phyloP scores from a whole-genome alignment of 2,113 vertebrate species.

The Holacanthus passer region DNA sequence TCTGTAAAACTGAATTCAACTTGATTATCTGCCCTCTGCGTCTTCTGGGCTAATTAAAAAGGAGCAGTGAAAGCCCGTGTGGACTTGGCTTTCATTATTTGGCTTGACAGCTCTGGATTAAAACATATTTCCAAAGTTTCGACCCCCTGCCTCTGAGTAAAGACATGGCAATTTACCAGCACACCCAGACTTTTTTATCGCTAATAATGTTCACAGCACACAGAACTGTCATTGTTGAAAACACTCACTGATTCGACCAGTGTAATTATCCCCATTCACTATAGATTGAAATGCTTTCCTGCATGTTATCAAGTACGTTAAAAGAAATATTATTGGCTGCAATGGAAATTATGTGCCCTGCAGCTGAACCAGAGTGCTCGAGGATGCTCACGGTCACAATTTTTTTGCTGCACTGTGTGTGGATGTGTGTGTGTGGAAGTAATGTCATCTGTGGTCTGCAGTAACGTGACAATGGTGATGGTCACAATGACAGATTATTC shows the following conservation, averaged over 20 bases:
- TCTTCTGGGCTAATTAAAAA: slow-evolving; percentile 72
- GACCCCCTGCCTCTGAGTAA: slow-evolving; percentile 18
- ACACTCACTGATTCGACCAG: slow-evolving; percentile 25
- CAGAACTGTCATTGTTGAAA: slow-evolving; percentile 53
- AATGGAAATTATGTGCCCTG: slow-evolving; percentile 34
- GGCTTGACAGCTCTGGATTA: slow-evolving; percentile 61
- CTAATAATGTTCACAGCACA: slow-evolving; percentile 34
- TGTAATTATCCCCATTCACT: slow-evolving; percentile 52
- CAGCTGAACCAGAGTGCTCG: slow-evolving; percentile 13
- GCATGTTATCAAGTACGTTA: slow-evolving; percentile 43
- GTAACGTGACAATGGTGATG: slow-evolving; percentile 33
- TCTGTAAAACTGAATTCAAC: slow-evolving; percentile 53
- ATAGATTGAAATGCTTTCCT: slow-evolving; percentile 37
- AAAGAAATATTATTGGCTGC: slow-evolving; percentile 36
- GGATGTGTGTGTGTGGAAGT: not conserved
- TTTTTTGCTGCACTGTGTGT: slow-evolving; percentile 9
- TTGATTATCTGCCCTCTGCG: slow-evolving; percentile 55
- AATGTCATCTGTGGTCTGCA: slow-evolving; percentile 21
- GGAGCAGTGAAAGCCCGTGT: slow-evolving; percentile 44
- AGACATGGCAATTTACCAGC: slow-evolving; percentile 26
- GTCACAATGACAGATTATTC: slow-evolving; percentile 52
- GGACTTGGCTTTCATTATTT: slow-evolving; percentile 59
- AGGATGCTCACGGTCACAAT: slow-evolving; percentile 15
- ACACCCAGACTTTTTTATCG: slow-evolving; percentile 21
- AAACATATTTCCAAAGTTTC: slow-evolving; percentile 60